These are phyloP conservation scores for Cyphomyrus discorhynchus DNA, from an alignment of 2,113 vertebrate genomes.

Conservation along the genomic window DNA sequence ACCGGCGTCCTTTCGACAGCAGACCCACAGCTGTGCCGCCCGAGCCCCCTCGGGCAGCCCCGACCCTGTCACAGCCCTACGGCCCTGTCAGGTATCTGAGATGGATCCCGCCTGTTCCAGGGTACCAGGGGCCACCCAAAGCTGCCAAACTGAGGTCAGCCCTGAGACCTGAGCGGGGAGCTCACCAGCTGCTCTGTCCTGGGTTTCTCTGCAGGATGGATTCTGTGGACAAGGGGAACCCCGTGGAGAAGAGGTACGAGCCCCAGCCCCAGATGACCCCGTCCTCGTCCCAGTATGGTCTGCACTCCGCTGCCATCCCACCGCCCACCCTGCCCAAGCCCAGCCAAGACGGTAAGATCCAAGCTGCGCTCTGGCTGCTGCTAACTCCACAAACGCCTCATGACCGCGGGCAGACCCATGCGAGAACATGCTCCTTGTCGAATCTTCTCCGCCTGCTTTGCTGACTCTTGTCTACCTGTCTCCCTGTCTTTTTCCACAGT, in stretches of 20 bases:
- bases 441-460: not conserved
- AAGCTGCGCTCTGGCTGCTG: not conserved
- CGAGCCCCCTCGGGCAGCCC: constrained; percentile 66
- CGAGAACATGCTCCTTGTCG: not conserved
- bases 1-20: constrained; percentile 71
- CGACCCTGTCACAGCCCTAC: constrained; percentile 69
- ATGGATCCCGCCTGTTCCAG: not conserved
- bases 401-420: not conserved
- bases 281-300: constrained; percentile 59
- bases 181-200: not conserved
- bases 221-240: constrained; percentile 63
- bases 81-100: constrained; percentile 68
- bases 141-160: not conserved
- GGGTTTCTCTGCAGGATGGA: constrained; percentile 63
- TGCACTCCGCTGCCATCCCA: constrained; percentile 56
- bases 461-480: not conserved
- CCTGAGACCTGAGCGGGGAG: not conserved
- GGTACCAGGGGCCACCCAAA: not conserved
- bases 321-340: constrained; percentile 78
- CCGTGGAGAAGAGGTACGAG: constrained; percentile 76
- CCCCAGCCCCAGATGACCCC: constrained; percentile 65
- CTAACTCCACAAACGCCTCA: not conserved
- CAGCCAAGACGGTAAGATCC: constrained; percentile 69
- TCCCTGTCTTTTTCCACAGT: constrained; percentile 37
- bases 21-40: constrained; percentile 56